Percentiles rank a stretch among this genome's conserved stretches.
These are phyloP conservation scores for Galerucella pusilla DNA, from an alignment of 2,888 invertebrate species.

Conservation along the genomic window DNA sequence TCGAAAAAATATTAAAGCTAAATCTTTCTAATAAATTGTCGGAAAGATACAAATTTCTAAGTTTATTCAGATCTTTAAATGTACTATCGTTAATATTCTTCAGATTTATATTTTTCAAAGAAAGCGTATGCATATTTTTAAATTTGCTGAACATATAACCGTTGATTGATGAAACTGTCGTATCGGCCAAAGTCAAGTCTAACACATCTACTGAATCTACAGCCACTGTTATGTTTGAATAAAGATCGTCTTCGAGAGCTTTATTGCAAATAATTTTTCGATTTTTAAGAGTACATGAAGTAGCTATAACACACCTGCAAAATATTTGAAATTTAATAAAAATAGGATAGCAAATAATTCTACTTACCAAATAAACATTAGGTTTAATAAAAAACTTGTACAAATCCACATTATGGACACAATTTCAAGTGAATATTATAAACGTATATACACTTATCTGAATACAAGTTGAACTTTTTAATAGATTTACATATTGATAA, in stretches of 20 bases:
- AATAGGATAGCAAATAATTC: too few relatives aligned
- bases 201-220: conserved; percentile 38
- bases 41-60: conserved; percentile 40
- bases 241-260: conserved; percentile 30
- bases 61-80: conserved; percentile 29
- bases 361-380: background rate
- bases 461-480: too few relatives aligned
- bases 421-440: background rate
- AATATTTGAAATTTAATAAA: background rate
- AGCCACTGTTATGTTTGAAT: conserved; percentile 28
- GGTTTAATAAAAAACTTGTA: background rate
- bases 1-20: conserved; percentile 33
- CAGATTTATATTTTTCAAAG: conserved; percentile 37
- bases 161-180: conserved; percentile 35
- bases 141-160: conserved; percentile 39
- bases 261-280: conserved; percentile 40
- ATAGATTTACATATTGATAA: background rate
- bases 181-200: conserved; percentile 40
- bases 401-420: background rate
- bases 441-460: too few relatives aligned
- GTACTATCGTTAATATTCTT: conserved; percentile 38
- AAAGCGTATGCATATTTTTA: conserved; percentile 39
- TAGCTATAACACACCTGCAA: background rate
- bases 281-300: conserved; percentile 16
- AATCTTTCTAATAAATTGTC: conserved; percentile 41